These are phyloP conservation scores for Disparrhopalites patrizii DNA, from an alignment of 2,888 invertebrate species.

Conservation along the genomic window DNA sequence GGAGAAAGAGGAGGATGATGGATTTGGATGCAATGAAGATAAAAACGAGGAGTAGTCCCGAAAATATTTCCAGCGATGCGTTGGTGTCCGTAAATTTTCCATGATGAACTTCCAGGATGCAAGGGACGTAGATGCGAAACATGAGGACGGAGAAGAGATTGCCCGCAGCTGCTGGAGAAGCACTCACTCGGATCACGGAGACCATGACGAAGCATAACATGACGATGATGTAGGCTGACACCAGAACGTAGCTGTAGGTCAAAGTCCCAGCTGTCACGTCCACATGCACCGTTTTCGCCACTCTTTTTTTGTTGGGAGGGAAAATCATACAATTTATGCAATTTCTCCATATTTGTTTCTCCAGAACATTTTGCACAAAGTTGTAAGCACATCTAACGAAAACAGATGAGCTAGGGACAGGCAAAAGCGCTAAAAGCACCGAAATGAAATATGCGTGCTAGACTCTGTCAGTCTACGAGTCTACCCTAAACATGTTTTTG, in stretches of 20 bases:
- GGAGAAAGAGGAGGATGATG: slow-evolving; percentile 32
- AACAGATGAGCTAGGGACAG: no score
- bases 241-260: not conserved
- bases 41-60: slow-evolving; percentile 15
- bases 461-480: no score
- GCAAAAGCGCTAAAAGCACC: no score
- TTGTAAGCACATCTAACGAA: no score
- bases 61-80: slow-evolving; percentile 10
- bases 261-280: slow-evolving; percentile 25
- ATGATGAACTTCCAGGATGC: not conserved
- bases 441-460: no score
- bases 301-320: no score
- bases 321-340: no score
- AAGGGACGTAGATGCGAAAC: slow-evolving; percentile 25
- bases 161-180: slow-evolving; percentile 14
- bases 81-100: not conserved
- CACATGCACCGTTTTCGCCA: slow-evolving; percentile 35
- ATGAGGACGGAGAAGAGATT: slow-evolving; percentile 28
- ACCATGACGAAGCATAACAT: slow-evolving; percentile 12
- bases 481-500: no score
- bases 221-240: slow-evolving; percentile 7
- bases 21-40: slow-evolving; percentile 29
- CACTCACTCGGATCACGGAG: slow-evolving; percentile 15
- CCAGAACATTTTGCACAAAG: no score
- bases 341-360: no score